phyloP scores from a whole-genome alignment of 2,113 vertebrate genomes.

The Camarhynchus parvulus region DNA sequence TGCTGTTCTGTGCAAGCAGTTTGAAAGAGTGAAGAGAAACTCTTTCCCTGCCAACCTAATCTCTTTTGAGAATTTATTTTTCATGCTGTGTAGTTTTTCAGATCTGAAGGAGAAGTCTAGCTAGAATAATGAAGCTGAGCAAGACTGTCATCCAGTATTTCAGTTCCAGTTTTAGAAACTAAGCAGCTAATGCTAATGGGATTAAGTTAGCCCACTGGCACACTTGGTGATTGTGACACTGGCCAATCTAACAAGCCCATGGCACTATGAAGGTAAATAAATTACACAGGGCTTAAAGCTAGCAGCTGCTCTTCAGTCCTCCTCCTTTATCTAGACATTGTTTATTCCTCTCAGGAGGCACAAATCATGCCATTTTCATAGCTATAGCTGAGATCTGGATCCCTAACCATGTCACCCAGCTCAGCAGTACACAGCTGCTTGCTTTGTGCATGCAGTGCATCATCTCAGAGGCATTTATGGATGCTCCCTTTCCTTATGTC shows the following conservation, averaged over 20 bases:
- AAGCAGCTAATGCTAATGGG: conserved; percentile 54
- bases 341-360: background rate
- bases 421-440: background rate
- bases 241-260: background rate
- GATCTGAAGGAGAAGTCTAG: background rate
- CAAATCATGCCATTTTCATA: background rate
- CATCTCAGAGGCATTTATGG: background rate
- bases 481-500: background rate
- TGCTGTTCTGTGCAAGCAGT: background rate
- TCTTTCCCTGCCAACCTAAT: background rate
- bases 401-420: background rate
- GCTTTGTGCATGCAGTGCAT: background rate
- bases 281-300: background rate
- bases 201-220: conserved; percentile 50
- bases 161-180: conserved; percentile 36
- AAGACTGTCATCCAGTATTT: conserved; percentile 13
- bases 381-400: background rate
- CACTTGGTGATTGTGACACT: background rate
- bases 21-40: background rate
- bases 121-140: conserved; percentile 19
- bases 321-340: background rate
- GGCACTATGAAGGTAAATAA: conserved; percentile 26
- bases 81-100: background rate
- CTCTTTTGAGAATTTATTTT: conserved; percentile 18
- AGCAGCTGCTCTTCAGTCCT: background rate